Evolutionary conservation across 2,888 invertebrate species (phyloP).

Genomic region (Cheilosia variabilis): DNA sequence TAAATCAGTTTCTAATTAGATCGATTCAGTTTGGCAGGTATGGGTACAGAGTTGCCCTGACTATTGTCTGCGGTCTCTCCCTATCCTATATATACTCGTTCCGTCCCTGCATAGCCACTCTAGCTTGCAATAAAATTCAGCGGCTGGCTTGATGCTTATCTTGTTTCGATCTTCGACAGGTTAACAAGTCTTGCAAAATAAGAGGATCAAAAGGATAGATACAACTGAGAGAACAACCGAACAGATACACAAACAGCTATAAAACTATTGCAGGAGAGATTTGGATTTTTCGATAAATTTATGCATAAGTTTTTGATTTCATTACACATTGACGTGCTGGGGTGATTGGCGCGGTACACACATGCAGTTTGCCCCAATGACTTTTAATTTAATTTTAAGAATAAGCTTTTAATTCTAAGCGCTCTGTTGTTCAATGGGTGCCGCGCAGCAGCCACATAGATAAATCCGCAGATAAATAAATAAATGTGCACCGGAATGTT

Average conservation of each 20-base stretch:
- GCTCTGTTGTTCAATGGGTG: constrained; percentile 60
- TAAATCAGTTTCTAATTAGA: constrained; percentile 74
- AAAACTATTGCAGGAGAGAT: constrained; percentile 51
- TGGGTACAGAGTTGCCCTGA: neutral
- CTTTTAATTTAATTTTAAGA: constrained; percentile 60
- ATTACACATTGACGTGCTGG: constrained; percentile 11
- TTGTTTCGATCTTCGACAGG: constrained; percentile 67
- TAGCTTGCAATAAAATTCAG: constrained; percentile 52
- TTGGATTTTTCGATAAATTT: constrained; percentile 66
- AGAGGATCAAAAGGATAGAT: constrained; percentile 29
- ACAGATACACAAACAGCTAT: constrained; percentile 36
- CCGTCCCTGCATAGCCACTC: neutral
- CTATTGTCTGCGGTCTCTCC: constrained; percentile 5
- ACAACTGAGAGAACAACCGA: constrained; percentile 41
- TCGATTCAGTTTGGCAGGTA: constrained; percentile 64
- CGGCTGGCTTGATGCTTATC: constrained; percentile 53
- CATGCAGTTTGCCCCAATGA: constrained; percentile 29
- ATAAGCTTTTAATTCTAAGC: constrained; percentile 71
- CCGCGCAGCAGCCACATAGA: constrained; percentile 58
- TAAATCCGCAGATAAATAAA: constrained; percentile 62
- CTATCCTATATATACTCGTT: neutral
- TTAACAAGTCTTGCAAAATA: constrained; percentile 69
- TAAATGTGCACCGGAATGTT: constrained; percentile 64
- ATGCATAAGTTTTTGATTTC: constrained; percentile 63
- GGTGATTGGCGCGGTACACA: neutral